Evolutionary conservation across 2,113 vertebrate species (phyloP), one percentile per base, ranked within the genome.

Genomic region (Anguilla rostrata): DNA sequence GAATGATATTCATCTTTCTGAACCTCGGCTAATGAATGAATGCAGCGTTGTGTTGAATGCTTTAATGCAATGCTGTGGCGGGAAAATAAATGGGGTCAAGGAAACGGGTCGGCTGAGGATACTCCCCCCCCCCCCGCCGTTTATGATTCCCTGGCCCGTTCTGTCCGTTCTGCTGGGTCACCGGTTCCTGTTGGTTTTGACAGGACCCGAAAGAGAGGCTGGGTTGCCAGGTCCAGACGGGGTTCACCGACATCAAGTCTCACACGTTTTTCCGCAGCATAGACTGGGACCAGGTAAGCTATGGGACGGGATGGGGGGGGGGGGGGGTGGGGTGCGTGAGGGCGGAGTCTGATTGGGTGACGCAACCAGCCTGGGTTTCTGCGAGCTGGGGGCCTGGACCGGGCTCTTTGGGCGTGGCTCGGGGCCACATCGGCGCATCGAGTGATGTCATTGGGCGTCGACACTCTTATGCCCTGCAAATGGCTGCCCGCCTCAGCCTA

Each of bases 201-300:
- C 92, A 99, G 98, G 98, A 99, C 92, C 98, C 98, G 84, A 99
- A 99, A 94, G 98, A 99, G 91, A 95, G 98, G 91, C 96, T 99
- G 82, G 98, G 98, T 46, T 99, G 98, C 92, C 98, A 99, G 92
- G 96, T 95, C 0, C 97, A 99, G 93, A 97, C 97, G 0, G 98
- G 98, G 88, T 99, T 98, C 93, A 96, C 96, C 2, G 98, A 99
- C 90, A 98, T 99, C 94, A 98, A 98, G 95, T 96, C 98, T 82
- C 98, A 99, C 49, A 99, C 98, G 0, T 99, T 99, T 94, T 99
- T 99, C 95, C 97, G 98, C 93, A 99, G 94, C 94, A 98, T 99
- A 91, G 98, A 99, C 95, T 99, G 98, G 98, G 98, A 99, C 86
- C 96, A 98, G 98, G 98, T 99, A 96, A 97, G 93, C 2, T 6